These are phyloP conservation scores for Ptychodera flava DNA, from an alignment of 35 echinoderm and acorn worm genomes.

Conservation along the genomic window DNA sequence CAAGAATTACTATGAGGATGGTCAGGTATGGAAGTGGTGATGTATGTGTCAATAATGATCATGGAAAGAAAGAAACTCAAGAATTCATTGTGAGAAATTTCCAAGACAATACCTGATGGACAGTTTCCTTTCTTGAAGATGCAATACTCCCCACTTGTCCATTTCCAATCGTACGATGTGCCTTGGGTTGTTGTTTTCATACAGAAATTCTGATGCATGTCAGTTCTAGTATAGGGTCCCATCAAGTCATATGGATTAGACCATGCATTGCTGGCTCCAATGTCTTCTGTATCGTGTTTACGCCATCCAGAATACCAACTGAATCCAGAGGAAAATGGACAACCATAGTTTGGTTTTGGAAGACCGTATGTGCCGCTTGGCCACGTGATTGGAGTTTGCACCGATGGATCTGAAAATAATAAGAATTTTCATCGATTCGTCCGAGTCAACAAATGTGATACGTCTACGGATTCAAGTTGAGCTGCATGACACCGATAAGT, in stretches of 20 bases:
- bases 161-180: conserved; percentile 29
- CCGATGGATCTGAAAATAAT: conserved; percentile 41
- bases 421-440: too few species aligned
- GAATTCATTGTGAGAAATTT: too few species aligned
- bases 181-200: conserved; percentile 25
- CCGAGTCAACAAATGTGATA: too few species aligned
- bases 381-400: conserved; percentile 55
- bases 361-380: conserved; percentile 48
- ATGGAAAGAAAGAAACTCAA: too few species aligned
- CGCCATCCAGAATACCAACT: conserved; percentile 29
- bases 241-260: conserved; percentile 36
- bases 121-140: conserved; percentile 59
- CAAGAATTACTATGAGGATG: too few species aligned
- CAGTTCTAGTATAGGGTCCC: conserved; percentile 39
- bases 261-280: conserved; percentile 42
- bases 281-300: conserved; percentile 61
- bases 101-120: conserved; percentile 56
- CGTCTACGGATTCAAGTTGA: too few species aligned
- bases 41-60: too few species aligned
- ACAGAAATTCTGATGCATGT: conserved; percentile 74
- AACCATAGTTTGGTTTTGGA: conserved; percentile 17
- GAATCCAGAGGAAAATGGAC: conserved; percentile 8
- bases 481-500: too few species aligned
- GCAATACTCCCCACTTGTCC: conserved; percentile 52
- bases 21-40: too few species aligned